Evolutionary conservation across 2,113 vertebrate genomes (phyloP).

Genomic region (Chaenogobius annularis): DNA sequence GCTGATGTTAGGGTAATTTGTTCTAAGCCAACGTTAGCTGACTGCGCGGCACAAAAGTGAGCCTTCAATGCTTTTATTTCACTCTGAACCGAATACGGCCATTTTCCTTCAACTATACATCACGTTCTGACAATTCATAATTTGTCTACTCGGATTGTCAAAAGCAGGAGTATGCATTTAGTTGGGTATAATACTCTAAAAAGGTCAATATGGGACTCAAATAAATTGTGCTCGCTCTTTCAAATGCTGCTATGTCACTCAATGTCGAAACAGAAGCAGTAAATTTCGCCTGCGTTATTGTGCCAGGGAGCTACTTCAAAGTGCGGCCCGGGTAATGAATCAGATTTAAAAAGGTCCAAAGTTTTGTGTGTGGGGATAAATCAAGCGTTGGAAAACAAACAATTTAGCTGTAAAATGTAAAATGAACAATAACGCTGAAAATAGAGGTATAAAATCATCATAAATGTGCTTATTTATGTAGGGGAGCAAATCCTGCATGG

Average conservation of each 20-base stretch:
- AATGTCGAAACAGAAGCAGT: neutral
- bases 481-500: neutral
- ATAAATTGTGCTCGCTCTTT: neutral
- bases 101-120: conserved; percentile 8
- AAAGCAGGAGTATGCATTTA: neutral
- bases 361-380: neutral
- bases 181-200: neutral
- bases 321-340: neutral
- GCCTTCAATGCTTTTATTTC: neutral
- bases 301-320: neutral
- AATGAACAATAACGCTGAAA: neutral
- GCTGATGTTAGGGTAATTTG: neutral
- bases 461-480: neutral
- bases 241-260: neutral
- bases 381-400: neutral
- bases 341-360: neutral
- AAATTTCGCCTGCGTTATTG: neutral
- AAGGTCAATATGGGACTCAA: conserved; percentile 1
- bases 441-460: neutral
- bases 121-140: conserved; percentile 7
- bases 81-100: neutral
- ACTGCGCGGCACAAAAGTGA: neutral
- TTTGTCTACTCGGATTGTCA: neutral
- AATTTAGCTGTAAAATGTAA: neutral
- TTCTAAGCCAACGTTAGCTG: neutral